Percentiles rank a stretch among this genome's conserved stretches.
Evolutionary conservation across 1,140 invertebrate species (phyloP).

Genomic region (Physella acuta): DNA sequence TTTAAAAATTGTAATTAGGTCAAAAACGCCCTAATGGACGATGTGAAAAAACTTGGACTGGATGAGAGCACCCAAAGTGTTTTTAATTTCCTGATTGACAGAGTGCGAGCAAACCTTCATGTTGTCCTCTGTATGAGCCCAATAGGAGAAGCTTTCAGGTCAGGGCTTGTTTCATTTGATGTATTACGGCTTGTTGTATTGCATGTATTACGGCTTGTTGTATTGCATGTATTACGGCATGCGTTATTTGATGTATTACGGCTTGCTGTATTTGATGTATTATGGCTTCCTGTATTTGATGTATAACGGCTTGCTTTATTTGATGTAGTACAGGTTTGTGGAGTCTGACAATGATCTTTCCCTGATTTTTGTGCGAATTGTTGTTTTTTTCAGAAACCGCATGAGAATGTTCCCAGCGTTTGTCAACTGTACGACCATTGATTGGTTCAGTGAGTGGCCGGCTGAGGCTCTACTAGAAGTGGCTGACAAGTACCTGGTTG

Average conservation of each 20-base stretch:
- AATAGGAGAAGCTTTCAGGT: slow-evolving; percentile 72
- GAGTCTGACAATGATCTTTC: no score
- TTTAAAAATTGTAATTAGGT: no score
- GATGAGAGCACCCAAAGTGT: slow-evolving; percentile 67
- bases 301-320: not conserved
- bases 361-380: not conserved
- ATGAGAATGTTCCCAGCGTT: slow-evolving; percentile 82
- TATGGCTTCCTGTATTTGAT: not conserved
- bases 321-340: no score
- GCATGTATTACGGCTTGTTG: no score
- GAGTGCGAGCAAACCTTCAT: slow-evolving; percentile 76
- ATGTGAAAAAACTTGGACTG: slow-evolving; percentile 69
- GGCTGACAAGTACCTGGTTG: slow-evolving; percentile 58
- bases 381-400: slow-evolving; percentile 68
- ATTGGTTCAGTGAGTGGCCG: slow-evolving; percentile 87
- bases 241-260: no score
- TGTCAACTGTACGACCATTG: slow-evolving; percentile 82
- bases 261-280: not conserved
- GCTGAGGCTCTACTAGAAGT: slow-evolving; percentile 82
- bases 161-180: no score
- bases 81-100: slow-evolving; percentile 75
- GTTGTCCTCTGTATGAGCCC: slow-evolving; percentile 84
- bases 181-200: not conserved
- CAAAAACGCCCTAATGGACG: slow-evolving; percentile 69
- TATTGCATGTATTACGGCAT: no score